Conservation (phyloP, 2,797 vertebrate species). For the Poeciliopsis presidionis region DNA sequence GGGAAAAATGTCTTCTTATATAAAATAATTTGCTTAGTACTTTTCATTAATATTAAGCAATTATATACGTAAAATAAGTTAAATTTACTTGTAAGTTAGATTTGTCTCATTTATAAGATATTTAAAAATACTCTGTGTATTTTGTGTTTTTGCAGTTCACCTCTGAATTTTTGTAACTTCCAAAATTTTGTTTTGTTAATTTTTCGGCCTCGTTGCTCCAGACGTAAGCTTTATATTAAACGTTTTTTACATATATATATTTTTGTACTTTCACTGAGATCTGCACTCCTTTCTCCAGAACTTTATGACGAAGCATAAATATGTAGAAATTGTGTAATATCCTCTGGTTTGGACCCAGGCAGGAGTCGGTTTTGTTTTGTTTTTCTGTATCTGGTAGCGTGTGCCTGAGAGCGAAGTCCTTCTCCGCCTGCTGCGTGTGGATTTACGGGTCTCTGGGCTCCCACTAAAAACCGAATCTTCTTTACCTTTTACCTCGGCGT, state of each 20-base stretch:
- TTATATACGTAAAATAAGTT: no score
- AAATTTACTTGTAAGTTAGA: no score
- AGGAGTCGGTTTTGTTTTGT: not conserved
- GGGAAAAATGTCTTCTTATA: no score
- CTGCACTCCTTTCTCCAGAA: not conserved
- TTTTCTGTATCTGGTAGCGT: not conserved
- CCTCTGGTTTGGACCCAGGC: not conserved
- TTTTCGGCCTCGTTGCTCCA: not conserved
- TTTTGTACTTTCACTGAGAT: not conserved
- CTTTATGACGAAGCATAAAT: not conserved
- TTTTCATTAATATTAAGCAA: no score
- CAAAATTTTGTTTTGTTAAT: not conserved
- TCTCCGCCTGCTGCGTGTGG: constrained; percentile 52
- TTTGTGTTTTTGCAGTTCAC: no score
- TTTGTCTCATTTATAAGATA: no score
- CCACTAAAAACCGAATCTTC: constrained; percentile 68
- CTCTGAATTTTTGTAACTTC: no score
- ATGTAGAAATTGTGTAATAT: not conserved
- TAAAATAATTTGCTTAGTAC: no score
- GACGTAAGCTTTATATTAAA: not conserved
- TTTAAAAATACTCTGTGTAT: no score
- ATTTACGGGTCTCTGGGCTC: constrained; percentile 65
- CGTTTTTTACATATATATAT: not conserved
- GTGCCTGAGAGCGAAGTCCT: constrained; percentile 27
- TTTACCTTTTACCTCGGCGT: constrained; percentile 59